These are phyloP conservation scores for Gallinago solitaria DNA, from an alignment of 2,797 vertebrate genomes.

Conservation along the genomic window DNA sequence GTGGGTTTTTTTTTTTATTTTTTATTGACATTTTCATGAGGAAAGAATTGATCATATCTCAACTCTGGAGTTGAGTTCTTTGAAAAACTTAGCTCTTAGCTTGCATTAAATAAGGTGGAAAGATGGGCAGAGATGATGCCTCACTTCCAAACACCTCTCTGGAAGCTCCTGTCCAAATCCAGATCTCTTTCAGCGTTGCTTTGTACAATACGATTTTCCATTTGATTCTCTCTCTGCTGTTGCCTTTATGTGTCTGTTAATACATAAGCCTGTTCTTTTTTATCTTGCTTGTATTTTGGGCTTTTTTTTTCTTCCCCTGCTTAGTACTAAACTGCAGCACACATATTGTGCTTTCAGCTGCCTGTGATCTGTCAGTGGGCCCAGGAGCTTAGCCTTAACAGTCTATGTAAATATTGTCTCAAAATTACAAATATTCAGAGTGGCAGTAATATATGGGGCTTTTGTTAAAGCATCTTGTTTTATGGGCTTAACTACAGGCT, in stretches of 20 bases:
- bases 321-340: slow-evolving; percentile 35
- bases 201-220: neutral
- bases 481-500: slow-evolving; percentile 43
- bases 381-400: slow-evolving; percentile 25
- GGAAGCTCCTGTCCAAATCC: neutral
- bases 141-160: neutral
- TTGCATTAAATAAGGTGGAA: neutral
- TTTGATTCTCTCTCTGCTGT: neutral
- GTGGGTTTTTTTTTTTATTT: neutral
- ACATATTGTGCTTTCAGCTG: neutral
- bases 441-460: slow-evolving; percentile 47
- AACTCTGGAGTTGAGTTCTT: neutral
- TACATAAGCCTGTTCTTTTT: slow-evolving; percentile 36
- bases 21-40: neutral
- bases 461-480: slow-evolving; percentile 68
- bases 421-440: slow-evolving; percentile 71
- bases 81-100: neutral
- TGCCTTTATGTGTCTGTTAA: slow-evolving; percentile 47
- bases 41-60: neutral
- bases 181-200: neutral
- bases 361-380: slow-evolving; percentile 29
- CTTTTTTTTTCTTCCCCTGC: neutral
- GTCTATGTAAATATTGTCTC: slow-evolving; percentile 66
- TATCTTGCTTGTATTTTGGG: slow-evolving; percentile 18
- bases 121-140: neutral